Evolutionary conservation across 2,888 invertebrate genomes (phyloP).

Genomic region (Diaperis boleti): DNA sequence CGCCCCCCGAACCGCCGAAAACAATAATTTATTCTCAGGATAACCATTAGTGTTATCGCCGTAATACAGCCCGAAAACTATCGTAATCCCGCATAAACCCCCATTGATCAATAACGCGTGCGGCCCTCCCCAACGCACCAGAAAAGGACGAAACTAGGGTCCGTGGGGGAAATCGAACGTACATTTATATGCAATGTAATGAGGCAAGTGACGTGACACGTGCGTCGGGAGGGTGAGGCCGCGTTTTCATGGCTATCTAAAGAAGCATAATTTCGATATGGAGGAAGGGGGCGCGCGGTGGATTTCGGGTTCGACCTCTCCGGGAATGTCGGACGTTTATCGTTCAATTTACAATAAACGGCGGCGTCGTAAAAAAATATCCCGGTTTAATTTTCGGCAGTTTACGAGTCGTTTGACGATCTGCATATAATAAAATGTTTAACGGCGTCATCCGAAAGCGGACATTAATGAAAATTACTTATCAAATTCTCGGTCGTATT

Average conservation of each 20-base stretch:
- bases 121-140: conserved; percentile 41
- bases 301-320: no score
- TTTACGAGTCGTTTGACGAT: conserved; percentile 36
- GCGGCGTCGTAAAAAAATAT: conserved; percentile 36
- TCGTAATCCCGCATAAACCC: conserved; percentile 57
- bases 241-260: conserved; percentile 37
- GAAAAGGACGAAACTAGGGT: conserved; percentile 34
- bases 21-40: conserved; percentile 55
- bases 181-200: conserved; percentile 56
- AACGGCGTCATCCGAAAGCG: conserved; percentile 22
- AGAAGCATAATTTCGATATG: conserved; percentile 34
- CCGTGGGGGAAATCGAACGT: conserved; percentile 51
- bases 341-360: conserved; percentile 44
- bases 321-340: conserved; percentile 41
- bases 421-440: conserved; percentile 36
- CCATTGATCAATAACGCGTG: conserved; percentile 56
- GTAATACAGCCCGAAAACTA: conserved; percentile 58
- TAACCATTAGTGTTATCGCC: conserved; percentile 58
- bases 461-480: conserved; percentile 39
- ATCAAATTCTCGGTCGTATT: conserved; percentile 40
- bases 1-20: no score
- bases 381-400: conserved; percentile 34
- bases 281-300: no score
- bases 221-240: conserved; percentile 38
- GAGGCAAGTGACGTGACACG: conserved; percentile 55